These are phyloP conservation scores for Arbacia lixula DNA, from an alignment of 53 echinoderm and acorn worm genomes.

Conservation along the genomic window DNA sequence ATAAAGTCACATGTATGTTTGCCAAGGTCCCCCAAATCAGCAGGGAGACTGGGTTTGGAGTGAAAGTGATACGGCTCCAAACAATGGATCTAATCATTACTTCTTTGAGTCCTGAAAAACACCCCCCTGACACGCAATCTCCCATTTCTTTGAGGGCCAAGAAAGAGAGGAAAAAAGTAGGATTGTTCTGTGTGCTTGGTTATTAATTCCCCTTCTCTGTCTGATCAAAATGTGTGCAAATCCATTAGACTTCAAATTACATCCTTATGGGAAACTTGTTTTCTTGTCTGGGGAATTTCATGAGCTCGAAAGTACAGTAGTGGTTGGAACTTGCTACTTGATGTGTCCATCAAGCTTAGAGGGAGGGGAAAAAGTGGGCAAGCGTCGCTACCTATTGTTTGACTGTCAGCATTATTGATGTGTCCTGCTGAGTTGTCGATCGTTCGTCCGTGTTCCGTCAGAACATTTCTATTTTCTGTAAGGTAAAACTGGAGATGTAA, in stretches of 20 bases:
- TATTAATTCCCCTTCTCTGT: constrained; percentile 23
- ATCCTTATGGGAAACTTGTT: constrained; percentile 51
- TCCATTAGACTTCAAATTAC: constrained; percentile 54
- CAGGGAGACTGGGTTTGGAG: neutral
- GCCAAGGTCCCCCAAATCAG: constrained; percentile 5
- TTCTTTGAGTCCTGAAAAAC: neutral
- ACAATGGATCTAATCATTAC: constrained; percentile 39
- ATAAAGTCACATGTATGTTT: constrained; percentile 54
- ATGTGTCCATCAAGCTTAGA: no score
- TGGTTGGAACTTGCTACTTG: no score
- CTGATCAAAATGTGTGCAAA: constrained; percentile 28
- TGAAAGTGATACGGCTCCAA: constrained; percentile 51
- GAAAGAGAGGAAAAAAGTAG: constrained; percentile 22
- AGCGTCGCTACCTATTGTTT: no score
- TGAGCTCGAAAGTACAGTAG: constrained; percentile 31
- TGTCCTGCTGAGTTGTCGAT: no score
- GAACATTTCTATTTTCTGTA: no score
- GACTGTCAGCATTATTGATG: no score
- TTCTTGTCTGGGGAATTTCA: constrained; percentile 28
- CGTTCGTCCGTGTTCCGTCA: no score
- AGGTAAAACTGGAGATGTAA: no score
- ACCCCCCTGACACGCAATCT: constrained; percentile 6
- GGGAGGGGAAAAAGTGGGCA: no score
- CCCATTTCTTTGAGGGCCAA: neutral
- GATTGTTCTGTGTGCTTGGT: constrained; percentile 41